phyloP scores from a whole-genome alignment of 2,888 invertebrate genomes.

The Chydorus sphaericus region DNA sequence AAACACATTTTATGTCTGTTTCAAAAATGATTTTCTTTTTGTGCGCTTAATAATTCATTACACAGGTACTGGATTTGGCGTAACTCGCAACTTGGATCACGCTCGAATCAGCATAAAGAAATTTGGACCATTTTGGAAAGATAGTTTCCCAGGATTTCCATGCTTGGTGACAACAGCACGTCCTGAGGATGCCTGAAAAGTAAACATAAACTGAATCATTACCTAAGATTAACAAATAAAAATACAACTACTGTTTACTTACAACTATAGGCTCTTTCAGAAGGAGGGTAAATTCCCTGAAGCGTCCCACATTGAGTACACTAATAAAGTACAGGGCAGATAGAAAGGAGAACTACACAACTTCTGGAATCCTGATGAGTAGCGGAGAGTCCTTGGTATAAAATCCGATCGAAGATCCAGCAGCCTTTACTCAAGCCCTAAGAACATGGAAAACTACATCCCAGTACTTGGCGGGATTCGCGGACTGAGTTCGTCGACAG shows the following conservation, averaged over 20 bases:
- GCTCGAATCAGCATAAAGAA: too few relatives aligned
- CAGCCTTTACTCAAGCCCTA: constrained; percentile 58
- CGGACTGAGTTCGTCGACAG: constrained; percentile 44
- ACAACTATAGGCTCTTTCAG: constrained; percentile 30
- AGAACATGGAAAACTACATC: constrained; percentile 54
- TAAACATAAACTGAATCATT: neutral
- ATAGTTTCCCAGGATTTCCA: neutral
- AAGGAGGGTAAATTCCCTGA: constrained; percentile 34
- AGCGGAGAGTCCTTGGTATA: constrained; percentile 70
- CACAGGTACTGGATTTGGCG: neutral
- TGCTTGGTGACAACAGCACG: neutral
- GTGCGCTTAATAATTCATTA: too few relatives aligned
- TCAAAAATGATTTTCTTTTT: too few relatives aligned
- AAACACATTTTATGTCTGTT: constrained; percentile 17
- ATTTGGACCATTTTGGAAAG: constrained; percentile 11
- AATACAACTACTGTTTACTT: too few relatives aligned
- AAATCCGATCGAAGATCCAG: constrained; percentile 59
- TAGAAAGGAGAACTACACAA: neutral
- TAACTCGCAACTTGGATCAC: too few relatives aligned
- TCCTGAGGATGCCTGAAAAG: constrained; percentile 11
- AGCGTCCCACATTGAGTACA: constrained; percentile 28
- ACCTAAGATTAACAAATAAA: neutral
- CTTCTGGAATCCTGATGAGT: neutral
- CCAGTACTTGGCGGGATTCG: constrained; percentile 53
- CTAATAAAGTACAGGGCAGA: constrained; percentile 29